Evolutionary conservation across 2,888 invertebrate species (phyloP).

Genomic region (Neoscelio sp.): DNA sequence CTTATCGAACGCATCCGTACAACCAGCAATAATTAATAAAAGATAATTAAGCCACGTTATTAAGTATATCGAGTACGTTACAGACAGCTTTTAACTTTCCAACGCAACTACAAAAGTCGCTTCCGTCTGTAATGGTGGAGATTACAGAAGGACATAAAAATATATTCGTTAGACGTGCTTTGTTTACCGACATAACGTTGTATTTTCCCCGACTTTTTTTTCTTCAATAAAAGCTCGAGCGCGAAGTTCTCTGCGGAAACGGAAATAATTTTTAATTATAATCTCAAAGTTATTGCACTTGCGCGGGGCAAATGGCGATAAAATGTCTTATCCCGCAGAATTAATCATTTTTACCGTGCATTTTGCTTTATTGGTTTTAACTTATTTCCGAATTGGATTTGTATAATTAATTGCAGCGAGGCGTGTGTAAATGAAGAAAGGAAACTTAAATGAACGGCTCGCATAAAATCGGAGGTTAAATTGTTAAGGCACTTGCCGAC

Average conservation of each 20-base stretch:
- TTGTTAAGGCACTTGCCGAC: too few species aligned
- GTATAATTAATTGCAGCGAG: constrained; percentile 21
- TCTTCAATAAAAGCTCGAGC: constrained; percentile 1
- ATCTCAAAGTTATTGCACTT: constrained; percentile 13
- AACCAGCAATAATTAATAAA: constrained; percentile 18
- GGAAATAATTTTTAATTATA: constrained; percentile 46
- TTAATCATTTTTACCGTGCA: constrained; percentile 1
- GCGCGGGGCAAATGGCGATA: constrained; percentile 12
- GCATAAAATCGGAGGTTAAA: too few species aligned
- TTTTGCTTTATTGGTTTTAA: constrained; percentile 15
- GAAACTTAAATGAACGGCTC: too few species aligned
- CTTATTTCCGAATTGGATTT: constrained; percentile 27
- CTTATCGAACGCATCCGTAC: neutral
- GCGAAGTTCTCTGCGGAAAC: constrained; percentile 2
- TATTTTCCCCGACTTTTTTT: constrained; percentile 4
- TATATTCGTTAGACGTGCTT: constrained; percentile 62
- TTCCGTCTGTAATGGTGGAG: constrained; percentile 46
- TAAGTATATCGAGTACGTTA: constrained; percentile 38
- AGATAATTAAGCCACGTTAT: constrained; percentile 23
- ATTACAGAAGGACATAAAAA: constrained; percentile 58
- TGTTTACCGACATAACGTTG: constrained; percentile 44
- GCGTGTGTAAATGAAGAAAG: neutral
- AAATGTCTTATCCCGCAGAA: constrained; percentile 28
- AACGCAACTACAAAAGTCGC: constrained; percentile 36
- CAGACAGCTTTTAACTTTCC: constrained; percentile 47